Base-by-base conservation (phyloP, 2,888 invertebrate genomes). In the Callyntrura sp. region DNA sequence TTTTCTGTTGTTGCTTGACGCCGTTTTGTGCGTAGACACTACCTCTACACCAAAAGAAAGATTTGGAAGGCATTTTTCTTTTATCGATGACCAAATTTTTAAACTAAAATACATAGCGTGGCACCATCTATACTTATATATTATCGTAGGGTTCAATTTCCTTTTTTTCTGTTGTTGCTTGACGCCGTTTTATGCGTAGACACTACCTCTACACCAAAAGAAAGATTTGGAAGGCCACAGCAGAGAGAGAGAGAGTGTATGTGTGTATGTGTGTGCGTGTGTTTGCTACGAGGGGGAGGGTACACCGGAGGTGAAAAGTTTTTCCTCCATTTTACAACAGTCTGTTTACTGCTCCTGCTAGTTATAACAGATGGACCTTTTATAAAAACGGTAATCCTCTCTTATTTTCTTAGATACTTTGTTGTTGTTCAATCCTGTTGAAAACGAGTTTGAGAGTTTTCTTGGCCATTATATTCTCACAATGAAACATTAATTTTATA, bases 241-340 rank as follows among this genome's bases (percentile, higher is more conserved):
- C n/a, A n/a, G n/a, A n/a, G n/a, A n/a, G n/a, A n/a, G n/a, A n/a
- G n/a, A n/a, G n/a, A n/a, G n/a, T n/a, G 28, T 65, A 0, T 65
- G 28, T 28, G 45, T 43, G 51, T 51, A 51, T 51, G 51, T 51
- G n/a, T 51, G 51, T 51, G 1, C 9, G 51, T 51, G n/a, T 51
- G 51, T n/a, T n/a, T n/a, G n/a, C n/a, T n/a, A n/a, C n/a, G 12
- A 14, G 12, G 51, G 12, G 51, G 12, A 11, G 12, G 43, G 5
- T 43, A 68, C 14, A 68, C 35, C 14, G 68, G 68, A 68, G 68
- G 20, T 70, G 45, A 20, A 48, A 70, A 70, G 23, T 23, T 70
- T 70, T 70, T 45, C 45, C 68, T 35, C n/a, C 51, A 51, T 51
- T 51, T 51, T 51, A 51, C 51, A 51, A 51, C 51, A 51, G n/a